phyloP scores from a whole-genome alignment of 2,113 vertebrate species.

The Spea multiplicata region DNA sequence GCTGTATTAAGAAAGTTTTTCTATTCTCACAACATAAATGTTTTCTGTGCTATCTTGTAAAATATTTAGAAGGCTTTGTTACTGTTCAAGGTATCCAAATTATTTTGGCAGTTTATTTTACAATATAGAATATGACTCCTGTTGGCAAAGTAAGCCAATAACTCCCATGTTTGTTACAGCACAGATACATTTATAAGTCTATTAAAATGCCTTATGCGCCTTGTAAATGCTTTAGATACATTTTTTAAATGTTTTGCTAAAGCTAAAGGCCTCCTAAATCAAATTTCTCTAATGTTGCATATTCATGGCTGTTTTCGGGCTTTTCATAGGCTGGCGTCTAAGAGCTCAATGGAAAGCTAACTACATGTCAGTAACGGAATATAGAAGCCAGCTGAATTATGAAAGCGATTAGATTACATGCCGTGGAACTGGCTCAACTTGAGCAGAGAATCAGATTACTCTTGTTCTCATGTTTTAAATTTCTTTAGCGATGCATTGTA shows the following conservation, averaged over 20 bases:
- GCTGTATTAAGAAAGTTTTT: not conserved
- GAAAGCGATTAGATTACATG: no score
- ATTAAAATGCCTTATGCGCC: slow-evolving; percentile 73
- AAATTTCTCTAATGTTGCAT: slow-evolving; percentile 1
- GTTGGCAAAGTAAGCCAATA: slow-evolving; percentile 70
- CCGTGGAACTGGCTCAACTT: no score
- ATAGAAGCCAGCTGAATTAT: no score
- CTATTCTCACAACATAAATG: not conserved
- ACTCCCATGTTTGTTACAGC: slow-evolving; percentile 70
- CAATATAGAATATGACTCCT: slow-evolving; percentile 69
- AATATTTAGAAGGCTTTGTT: slow-evolving; percentile 66
- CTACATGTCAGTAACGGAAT: not conserved
- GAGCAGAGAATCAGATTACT: no score
- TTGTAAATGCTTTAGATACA: slow-evolving; percentile 70
- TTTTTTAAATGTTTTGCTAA: slow-evolving; percentile 68
- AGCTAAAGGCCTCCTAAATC: slow-evolving; percentile 26
- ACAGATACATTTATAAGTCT: slow-evolving; percentile 71
- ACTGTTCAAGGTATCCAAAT: slow-evolving; percentile 68
- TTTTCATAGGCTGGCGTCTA: not conserved
- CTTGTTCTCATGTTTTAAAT: no score
- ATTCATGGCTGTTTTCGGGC: not conserved
- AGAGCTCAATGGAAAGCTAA: not conserved
- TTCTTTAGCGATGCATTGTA: no score
- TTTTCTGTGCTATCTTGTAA: slow-evolving; percentile 50
- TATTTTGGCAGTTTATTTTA: slow-evolving; percentile 76